Evolutionary conservation across 2,113 vertebrate species (phyloP).

Genomic region (Dermatemys mawii): DNA sequence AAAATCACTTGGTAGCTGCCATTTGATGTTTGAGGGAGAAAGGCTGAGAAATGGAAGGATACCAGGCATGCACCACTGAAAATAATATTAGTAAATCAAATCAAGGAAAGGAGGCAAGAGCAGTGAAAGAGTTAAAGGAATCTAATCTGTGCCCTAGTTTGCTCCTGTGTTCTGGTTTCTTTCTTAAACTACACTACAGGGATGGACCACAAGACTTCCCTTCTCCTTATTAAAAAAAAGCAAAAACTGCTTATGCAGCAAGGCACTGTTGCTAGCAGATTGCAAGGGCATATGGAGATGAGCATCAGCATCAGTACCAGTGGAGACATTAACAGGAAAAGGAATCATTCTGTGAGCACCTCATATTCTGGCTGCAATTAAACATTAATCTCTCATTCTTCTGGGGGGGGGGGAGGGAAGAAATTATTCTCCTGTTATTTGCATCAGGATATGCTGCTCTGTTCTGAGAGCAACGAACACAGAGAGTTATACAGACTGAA

Average conservation of each 20-base stretch:
- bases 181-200: constrained; percentile 74
- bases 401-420: constrained; percentile 39
- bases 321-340: constrained; percentile 41
- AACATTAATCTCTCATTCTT: constrained; percentile 60
- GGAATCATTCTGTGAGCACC: constrained; percentile 63
- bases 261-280: constrained; percentile 72
- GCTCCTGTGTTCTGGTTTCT: constrained; percentile 57
- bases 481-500: constrained; percentile 63
- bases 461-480: constrained; percentile 40
- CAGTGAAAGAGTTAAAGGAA: constrained; percentile 67
- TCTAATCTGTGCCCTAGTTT: constrained; percentile 55
- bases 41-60: background rate
- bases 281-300: constrained; percentile 62
- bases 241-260: constrained; percentile 86
- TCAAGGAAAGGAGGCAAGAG: background rate
- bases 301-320: constrained; percentile 41
- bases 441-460: constrained; percentile 63
- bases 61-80: background rate
- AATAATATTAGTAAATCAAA: background rate
- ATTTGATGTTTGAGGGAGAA: background rate
- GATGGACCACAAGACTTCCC: constrained; percentile 70
- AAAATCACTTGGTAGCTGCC: background rate
- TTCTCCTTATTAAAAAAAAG: constrained; percentile 77
- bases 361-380: constrained; percentile 66
- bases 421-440: constrained; percentile 66